A percentile compares a stretch with the other conserved stretches of the same genome.
Conservation (phyloP, 2,888 invertebrate species). For the Cantharis nigra region DNA sequence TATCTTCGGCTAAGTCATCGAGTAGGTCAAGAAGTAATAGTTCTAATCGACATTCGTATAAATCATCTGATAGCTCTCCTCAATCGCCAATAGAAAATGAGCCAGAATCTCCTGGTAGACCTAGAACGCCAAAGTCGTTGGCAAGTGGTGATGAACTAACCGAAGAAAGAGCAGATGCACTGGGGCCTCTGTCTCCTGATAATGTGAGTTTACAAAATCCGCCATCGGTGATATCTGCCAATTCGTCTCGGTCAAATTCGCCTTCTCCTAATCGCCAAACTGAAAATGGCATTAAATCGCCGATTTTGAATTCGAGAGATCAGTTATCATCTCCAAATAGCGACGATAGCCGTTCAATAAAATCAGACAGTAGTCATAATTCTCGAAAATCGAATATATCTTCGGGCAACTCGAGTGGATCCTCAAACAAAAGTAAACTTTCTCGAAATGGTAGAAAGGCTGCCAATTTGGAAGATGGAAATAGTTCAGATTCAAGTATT, state of each 20-base stretch:
- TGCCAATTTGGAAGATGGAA: constrained; percentile 48
- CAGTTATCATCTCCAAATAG: constrained; percentile 21
- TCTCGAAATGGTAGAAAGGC: constrained; percentile 36
- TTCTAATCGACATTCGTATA: constrained; percentile 19
- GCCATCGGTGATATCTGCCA: constrained; percentile 3
- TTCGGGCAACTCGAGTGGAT: constrained; percentile 33
- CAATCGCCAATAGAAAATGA: constrained; percentile 26
- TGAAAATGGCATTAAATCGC: constrained; percentile 14
- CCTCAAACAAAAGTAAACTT: constrained; percentile 34
- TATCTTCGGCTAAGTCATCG: constrained; percentile 30
- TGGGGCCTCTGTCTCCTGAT: constrained; percentile 30
- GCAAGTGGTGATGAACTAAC: constrained; percentile 5
- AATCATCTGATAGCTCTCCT: constrained; percentile 37
- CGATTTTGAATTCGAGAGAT: constrained; percentile 12
- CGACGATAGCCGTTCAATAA: constrained; percentile 37
- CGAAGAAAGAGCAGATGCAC: background rate
- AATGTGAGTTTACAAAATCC: constrained; percentile 2
- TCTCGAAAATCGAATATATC: constrained; percentile 41
- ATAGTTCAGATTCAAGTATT: constrained; percentile 52
- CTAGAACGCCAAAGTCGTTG: constrained; percentile 24
- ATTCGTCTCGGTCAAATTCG: constrained; percentile 34
- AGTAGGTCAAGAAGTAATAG: constrained; percentile 28
- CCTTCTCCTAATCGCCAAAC: background rate
- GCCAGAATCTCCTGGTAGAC: background rate
- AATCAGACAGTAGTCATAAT: constrained; percentile 43